These are phyloP conservation scores for Leuciscus idus DNA, from an alignment of 2,113 vertebrate species.

Conservation along the genomic window DNA sequence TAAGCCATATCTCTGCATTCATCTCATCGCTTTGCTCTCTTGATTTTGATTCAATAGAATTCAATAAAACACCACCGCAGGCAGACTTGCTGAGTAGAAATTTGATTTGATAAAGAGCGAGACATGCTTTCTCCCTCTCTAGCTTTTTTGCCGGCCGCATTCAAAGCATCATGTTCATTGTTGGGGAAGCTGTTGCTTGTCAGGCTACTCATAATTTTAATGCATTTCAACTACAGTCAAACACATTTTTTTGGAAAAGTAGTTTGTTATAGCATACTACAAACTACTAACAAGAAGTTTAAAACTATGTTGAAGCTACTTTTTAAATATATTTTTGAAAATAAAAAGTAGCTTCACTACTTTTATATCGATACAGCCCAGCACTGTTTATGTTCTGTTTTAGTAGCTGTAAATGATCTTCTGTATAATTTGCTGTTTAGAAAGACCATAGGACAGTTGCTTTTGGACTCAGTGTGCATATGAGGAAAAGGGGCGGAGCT, in stretches of 20 bases:
- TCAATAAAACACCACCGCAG: conserved; percentile 12
- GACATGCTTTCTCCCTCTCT: neutral
- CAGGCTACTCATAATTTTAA: neutral
- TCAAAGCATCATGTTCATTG: neutral
- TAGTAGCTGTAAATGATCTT: no score
- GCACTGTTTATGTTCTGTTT: neutral
- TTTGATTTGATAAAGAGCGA: neutral
- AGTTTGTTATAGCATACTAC: neutral
- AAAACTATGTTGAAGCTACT: neutral
- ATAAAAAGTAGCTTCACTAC: neutral
- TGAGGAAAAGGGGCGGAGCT: neutral
- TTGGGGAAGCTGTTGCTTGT: neutral
- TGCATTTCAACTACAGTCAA: neutral
- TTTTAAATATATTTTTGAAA: neutral
- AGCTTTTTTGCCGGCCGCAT: neutral
- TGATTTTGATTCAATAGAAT: conserved; percentile 32
- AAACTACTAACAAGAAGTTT: neutral
- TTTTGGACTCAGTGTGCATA: neutral
- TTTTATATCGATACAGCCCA: neutral
- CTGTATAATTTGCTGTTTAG: no score
- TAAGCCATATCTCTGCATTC: conserved; percentile 21
- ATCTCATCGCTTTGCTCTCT: neutral
- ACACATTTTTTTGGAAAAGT: neutral
- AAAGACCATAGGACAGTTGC: neutral
- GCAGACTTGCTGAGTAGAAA: neutral